Evolutionary conservation across 2,797 vertebrate genomes (phyloP).

Genomic region (Channa striata): DNA sequence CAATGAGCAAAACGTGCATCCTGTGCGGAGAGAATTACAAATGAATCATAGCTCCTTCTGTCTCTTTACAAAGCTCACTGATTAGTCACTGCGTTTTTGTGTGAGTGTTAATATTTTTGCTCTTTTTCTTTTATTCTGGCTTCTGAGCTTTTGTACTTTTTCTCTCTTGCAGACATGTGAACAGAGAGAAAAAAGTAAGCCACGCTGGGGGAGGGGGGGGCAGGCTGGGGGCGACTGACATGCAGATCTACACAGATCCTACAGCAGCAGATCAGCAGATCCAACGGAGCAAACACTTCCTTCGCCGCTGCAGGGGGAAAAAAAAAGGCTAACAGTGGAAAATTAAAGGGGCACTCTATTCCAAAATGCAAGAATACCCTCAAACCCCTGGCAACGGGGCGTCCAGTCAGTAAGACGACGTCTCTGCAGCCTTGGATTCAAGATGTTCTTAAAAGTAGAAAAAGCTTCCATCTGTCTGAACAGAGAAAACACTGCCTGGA

Average conservation of each 20-base stretch:
- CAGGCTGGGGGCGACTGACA: constrained; percentile 54
- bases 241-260: constrained; percentile 43
- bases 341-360: constrained; percentile 70
- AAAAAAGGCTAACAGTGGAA: constrained; percentile 70
- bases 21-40: constrained; percentile 55
- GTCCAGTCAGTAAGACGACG: constrained; percentile 32
- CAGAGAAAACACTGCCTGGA: constrained; percentile 25
- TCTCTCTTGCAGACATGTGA: constrained; percentile 83
- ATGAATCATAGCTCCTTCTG: constrained; percentile 64
- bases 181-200: constrained; percentile 45
- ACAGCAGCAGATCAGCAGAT: constrained; percentile 44
- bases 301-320: constrained; percentile 50
- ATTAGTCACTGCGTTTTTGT: constrained; percentile 46
- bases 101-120: constrained; percentile 23
- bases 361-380: constrained; percentile 54
- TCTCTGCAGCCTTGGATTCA: constrained; percentile 50
- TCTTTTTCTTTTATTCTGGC: constrained; percentile 14
- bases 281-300: constrained; percentile 53
- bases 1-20: constrained; percentile 44
- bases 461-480: constrained; percentile 51
- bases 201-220: constrained; percentile 9
- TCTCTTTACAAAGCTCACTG: constrained; percentile 59
- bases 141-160: constrained; percentile 57
- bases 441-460: constrained; percentile 52
- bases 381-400: constrained; percentile 23